Percentiles rank a stretch among this genome's conserved stretches.
Conservation (phyloP, 2,113 vertebrate species). For the Gymnocephalus cernua region DNA sequence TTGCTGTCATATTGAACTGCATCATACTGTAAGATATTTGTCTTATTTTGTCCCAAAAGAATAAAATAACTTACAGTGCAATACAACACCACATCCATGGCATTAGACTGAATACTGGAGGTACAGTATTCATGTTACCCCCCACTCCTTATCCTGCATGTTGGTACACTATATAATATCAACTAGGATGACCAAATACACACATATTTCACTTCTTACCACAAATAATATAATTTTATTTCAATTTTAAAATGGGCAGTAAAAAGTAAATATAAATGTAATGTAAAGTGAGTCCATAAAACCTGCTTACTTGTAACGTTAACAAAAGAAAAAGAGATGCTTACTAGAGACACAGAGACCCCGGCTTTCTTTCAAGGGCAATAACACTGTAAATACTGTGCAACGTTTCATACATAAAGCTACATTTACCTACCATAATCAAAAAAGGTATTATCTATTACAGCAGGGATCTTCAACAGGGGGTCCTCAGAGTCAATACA, state of each 20-base stretch:
- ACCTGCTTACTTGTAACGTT: background rate
- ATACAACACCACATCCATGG: background rate
- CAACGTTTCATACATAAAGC: background rate
- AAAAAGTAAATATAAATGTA: background rate
- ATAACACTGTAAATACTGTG: background rate
- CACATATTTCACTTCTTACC: background rate
- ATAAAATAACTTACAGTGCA: background rate
- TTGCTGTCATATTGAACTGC: background rate
- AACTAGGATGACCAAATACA: background rate
- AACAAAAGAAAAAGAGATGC: background rate
- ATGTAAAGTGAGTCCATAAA: background rate
- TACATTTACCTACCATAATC: too few species aligned
- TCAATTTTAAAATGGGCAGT: background rate
- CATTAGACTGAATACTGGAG: background rate
- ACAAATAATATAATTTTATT: background rate
- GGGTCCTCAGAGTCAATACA: too few species aligned
- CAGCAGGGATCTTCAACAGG: too few species aligned
- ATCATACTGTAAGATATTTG: background rate
- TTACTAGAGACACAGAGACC: background rate
- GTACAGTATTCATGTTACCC: background rate
- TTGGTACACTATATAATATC: background rate
- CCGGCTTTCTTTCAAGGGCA: slow-evolving; percentile 8
- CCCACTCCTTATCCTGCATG: background rate
- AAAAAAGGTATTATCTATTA: background rate
- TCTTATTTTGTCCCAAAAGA: background rate